Evolutionary conservation across 1,140 invertebrate genomes (phyloP).

Genomic region (Pomacea maculata): DNA sequence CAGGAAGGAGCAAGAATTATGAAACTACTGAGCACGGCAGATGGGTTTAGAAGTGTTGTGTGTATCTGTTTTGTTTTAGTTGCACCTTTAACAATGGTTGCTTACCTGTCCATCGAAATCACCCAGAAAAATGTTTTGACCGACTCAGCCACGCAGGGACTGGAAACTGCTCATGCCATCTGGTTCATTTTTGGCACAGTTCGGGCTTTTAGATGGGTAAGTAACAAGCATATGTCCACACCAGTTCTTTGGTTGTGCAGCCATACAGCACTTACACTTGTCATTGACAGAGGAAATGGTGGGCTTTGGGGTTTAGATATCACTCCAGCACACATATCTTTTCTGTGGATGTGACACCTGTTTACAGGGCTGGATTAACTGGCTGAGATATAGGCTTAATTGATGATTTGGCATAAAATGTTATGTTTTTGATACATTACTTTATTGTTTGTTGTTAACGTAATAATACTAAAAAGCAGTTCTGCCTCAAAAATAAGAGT

Average conservation of each 20-base stretch:
- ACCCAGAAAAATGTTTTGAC: conserved; percentile 32
- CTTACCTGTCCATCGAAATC: conserved; percentile 48
- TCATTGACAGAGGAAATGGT: background rate
- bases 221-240: background rate
- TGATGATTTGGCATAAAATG: background rate
- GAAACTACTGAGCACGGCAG: background rate
- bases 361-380: too few relatives aligned
- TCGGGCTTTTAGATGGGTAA: conserved; percentile 61
- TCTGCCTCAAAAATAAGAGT: background rate
- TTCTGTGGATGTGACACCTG: too few relatives aligned
- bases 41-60: background rate
- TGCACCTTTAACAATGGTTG: conserved; percentile 53
- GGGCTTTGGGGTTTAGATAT: too few relatives aligned
- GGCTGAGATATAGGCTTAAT: too few relatives aligned
- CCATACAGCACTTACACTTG: background rate
- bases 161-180: conserved; percentile 43
- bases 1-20: too few relatives aligned
- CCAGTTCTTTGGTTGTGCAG: too few relatives aligned
- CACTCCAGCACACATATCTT: background rate
- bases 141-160: conserved; percentile 23
- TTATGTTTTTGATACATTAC: background rate
- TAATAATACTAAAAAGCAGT: background rate
- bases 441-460: background rate
- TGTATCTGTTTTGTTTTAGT: conserved; percentile 40
- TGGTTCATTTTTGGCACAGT: conserved; percentile 56